These are phyloP conservation scores for Brachyistius frenatus DNA, from an alignment of 2,113 vertebrate genomes.

Conservation along the genomic window DNA sequence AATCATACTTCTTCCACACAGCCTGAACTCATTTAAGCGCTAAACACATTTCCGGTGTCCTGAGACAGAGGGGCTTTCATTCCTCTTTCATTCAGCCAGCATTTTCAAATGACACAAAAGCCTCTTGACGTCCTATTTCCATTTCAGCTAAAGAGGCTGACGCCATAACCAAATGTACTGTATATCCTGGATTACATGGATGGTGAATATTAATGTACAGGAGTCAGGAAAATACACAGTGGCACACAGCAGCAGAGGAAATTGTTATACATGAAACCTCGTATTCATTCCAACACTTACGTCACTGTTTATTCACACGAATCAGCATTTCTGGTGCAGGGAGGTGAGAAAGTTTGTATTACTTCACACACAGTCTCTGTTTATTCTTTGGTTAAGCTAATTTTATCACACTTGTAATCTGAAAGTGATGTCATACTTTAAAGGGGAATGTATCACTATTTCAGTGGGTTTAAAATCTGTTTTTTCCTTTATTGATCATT, in stretches of 20 bases:
- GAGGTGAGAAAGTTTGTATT: neutral
- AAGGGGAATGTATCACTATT: neutral
- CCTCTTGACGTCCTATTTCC: slow-evolving; percentile 51
- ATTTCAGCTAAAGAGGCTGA: slow-evolving; percentile 21
- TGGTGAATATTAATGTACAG: slow-evolving; percentile 14
- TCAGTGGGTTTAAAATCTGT: neutral
- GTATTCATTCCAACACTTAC: slow-evolving; percentile 20
- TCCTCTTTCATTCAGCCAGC: slow-evolving; percentile 5
- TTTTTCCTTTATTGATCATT: neutral
- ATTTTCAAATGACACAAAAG: slow-evolving; percentile 48
- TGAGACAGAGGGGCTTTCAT: slow-evolving; percentile 65
- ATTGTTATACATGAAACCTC: slow-evolving; percentile 2
- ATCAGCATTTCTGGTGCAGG: slow-evolving; percentile 1
- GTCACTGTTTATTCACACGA: slow-evolving; percentile 23
- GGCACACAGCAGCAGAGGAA: slow-evolving; percentile 9
- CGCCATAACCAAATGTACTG: slow-evolving; percentile 13
- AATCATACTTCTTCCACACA: slow-evolving; percentile 24
- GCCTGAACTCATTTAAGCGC: slow-evolving; percentile 41
- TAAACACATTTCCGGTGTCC: slow-evolving; percentile 55
- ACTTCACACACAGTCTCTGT: neutral
- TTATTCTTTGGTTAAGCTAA: neutral
- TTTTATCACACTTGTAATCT: neutral
- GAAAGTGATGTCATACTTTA: neutral
- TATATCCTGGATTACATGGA: slow-evolving; percentile 7
- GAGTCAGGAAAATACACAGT: slow-evolving; percentile 10